Percentiles rank a stretch among this genome's conserved stretches.
Evolutionary conservation across 2,113 vertebrate genomes (phyloP).

Genomic region (Dendrocopos noguchii): DNA sequence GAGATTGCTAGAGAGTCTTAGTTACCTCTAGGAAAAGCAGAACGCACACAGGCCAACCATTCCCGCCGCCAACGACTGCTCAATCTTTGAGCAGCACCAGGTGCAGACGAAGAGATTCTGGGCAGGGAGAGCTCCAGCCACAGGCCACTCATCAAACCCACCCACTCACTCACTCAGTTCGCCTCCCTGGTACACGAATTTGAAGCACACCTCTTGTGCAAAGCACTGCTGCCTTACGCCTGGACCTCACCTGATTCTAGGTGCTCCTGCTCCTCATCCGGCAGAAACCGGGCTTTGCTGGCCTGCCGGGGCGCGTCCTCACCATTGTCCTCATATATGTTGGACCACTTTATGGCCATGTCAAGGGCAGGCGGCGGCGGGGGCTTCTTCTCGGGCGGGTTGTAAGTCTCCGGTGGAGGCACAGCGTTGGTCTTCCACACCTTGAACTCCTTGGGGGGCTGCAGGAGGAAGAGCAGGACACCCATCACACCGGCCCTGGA

Average conservation of each 20-base stretch:
- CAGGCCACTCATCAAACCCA: background rate
- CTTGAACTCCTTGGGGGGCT: slow-evolving; percentile 91
- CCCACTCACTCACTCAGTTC: background rate
- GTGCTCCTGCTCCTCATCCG: slow-evolving; percentile 77
- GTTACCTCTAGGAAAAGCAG: rapidly evolving
- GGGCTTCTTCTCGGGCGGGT: slow-evolving; percentile 84
- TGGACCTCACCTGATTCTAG: slow-evolving; percentile 49
- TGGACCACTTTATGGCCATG: slow-evolving; percentile 99
- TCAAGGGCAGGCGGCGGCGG: slow-evolving; percentile 88
- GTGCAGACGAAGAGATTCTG: rapidly evolving
- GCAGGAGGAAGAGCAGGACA: slow-evolving; percentile 41
- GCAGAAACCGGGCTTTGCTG: slow-evolving; percentile 78
- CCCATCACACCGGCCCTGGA: background rate
- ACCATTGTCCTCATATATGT: slow-evolving; percentile 96
- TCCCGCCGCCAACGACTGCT: background rate
- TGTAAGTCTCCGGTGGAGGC: slow-evolving; percentile 88
- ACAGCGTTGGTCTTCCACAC: slow-evolving; percentile 90
- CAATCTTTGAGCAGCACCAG: rapidly evolving
- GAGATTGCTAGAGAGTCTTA: rapidly evolving
- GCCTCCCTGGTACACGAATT: rapidly evolving
- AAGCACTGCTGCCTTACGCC: rapidly evolving
- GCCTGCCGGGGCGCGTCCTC: slow-evolving; percentile 87
- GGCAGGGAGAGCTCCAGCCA: background rate
- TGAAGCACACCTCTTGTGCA: rapidly evolving
- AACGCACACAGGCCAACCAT: rapidly evolving